Evolutionary conservation across 2,113 vertebrate species (phyloP).

Genomic region (Fregetta grallaria): DNA sequence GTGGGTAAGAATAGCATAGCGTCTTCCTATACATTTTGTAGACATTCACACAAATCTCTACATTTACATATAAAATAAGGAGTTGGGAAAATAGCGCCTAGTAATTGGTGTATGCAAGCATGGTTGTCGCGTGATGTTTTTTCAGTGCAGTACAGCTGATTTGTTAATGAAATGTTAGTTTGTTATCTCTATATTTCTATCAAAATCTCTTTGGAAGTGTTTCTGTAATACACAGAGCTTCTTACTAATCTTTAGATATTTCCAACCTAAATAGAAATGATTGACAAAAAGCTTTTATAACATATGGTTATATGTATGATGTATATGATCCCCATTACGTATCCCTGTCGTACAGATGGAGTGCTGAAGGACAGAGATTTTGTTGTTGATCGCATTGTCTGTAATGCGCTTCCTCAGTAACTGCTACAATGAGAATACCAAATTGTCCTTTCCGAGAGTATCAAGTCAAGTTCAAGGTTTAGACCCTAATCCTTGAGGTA

Average conservation of each 20-base stretch:
- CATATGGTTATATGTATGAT: not conserved
- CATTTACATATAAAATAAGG: not conserved
- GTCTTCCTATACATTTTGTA: not conserved
- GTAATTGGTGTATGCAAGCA: not conserved
- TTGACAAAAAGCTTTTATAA: not conserved
- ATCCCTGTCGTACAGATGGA: not conserved
- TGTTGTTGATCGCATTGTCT: not conserved
- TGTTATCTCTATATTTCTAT: not conserved
- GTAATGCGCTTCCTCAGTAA: not conserved
- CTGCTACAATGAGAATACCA: not conserved
- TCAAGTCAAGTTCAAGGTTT: constrained; percentile 32
- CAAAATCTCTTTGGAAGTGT: not conserved
- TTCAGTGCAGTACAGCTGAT: not conserved
- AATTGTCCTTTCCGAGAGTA: not conserved
- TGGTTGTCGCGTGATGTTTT: not conserved
- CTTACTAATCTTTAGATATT: not conserved
- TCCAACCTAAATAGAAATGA: not conserved
- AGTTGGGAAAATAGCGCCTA: not conserved
- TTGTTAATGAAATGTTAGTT: not conserved
- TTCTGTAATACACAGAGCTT: not conserved
- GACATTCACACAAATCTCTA: not conserved
- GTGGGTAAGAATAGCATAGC: accelerated
- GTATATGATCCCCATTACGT: not conserved
- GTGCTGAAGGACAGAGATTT: constrained; percentile 56
- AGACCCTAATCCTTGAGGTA: not conserved